These are phyloP conservation scores for Andrena cerasifolii DNA, from an alignment of 1,140 invertebrate species.

Conservation along the genomic window DNA sequence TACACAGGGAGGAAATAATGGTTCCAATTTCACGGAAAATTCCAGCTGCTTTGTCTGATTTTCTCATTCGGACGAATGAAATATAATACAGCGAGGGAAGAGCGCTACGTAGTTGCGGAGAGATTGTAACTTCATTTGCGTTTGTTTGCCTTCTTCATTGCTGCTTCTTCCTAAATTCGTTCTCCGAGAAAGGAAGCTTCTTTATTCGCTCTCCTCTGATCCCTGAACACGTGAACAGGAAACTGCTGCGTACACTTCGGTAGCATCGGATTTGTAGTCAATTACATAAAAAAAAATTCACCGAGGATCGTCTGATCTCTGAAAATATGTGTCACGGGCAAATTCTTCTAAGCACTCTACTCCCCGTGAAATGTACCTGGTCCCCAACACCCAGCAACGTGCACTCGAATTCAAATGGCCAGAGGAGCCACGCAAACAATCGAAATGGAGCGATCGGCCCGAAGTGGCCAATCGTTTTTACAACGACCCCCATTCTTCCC, in stretches of 20 bases:
- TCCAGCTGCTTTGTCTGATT: neutral
- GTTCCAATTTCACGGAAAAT: neutral
- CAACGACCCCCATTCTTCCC: slow-evolving; percentile 7
- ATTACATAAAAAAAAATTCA: no score
- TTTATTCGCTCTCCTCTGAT: slow-evolving; percentile 4
- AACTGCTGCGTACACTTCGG: no score
- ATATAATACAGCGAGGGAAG: neutral
- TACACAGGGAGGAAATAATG: neutral
- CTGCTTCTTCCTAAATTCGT: slow-evolving; percentile 25
- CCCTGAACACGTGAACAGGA: slow-evolving; percentile 16
- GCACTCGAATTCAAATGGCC: neutral
- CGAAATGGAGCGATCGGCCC: slow-evolving; percentile 5
- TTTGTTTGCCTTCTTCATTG: slow-evolving; percentile 3
- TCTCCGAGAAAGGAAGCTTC: neutral
- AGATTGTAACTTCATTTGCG: slow-evolving; percentile 14
- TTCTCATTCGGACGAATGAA: neutral
- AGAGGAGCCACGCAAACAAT: neutral
- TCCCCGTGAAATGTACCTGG: neutral
- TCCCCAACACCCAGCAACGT: neutral
- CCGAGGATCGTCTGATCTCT: no score
- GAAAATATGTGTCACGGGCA: no score
- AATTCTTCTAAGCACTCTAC: neutral
- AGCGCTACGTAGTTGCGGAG: no score
- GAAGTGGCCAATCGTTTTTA: slow-evolving; percentile 33
- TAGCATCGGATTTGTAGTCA: no score